Evolutionary conservation across 2,797 vertebrate species (phyloP).

Genomic region (Aotus griseimembra): DNA sequence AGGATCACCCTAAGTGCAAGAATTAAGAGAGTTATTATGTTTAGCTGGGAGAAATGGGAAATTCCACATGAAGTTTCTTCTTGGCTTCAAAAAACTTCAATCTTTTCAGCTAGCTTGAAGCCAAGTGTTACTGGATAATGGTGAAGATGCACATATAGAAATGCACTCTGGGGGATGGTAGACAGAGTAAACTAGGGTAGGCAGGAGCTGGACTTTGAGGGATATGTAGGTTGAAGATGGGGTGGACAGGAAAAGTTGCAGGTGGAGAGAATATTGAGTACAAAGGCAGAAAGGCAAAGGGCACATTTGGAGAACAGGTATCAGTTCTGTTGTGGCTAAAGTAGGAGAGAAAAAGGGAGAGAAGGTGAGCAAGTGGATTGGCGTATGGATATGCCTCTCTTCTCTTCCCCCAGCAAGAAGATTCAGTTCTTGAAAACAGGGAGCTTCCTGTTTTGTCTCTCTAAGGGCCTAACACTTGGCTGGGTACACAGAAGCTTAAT

Average conservation of each 20-base stretch:
- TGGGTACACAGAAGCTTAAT: background rate
- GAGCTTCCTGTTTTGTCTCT: background rate
- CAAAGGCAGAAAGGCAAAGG: background rate
- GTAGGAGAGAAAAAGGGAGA: background rate
- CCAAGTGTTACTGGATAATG: background rate
- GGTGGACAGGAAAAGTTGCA: background rate
- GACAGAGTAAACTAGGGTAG: constrained; percentile 25
- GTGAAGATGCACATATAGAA: background rate
- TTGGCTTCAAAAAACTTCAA: background rate
- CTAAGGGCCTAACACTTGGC: background rate
- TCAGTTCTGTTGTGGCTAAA: background rate
- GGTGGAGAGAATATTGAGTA: background rate
- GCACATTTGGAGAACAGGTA: background rate
- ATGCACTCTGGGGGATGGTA: background rate
- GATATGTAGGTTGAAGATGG: background rate
- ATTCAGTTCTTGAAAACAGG: constrained; percentile 15
- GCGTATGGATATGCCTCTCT: background rate
- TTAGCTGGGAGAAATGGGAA: constrained; percentile 18
- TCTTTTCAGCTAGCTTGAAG: constrained; percentile 9
- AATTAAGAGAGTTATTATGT: background rate
- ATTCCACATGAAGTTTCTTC: background rate
- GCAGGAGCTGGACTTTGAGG: background rate
- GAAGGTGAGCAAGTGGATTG: background rate
- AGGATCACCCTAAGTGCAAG: background rate
- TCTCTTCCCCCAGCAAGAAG: background rate